Evolutionary conservation across 2,888 invertebrate genomes (phyloP).

Genomic region (Hemicrepidius hirtus): DNA sequence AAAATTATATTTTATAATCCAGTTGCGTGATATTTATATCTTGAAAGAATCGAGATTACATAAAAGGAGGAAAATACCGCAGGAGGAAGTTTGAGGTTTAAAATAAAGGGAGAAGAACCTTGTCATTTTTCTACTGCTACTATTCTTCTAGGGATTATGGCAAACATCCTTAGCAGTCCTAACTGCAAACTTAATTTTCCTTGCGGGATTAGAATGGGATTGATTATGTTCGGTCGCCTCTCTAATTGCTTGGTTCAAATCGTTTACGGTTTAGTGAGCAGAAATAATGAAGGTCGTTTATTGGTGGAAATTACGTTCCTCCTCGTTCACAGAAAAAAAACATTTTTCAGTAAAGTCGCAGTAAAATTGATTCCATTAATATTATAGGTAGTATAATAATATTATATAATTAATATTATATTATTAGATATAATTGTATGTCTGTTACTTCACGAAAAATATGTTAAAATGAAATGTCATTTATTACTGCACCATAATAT

Average conservation of each 20-base stretch:
- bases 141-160: not conserved
- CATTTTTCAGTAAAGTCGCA: not conserved
- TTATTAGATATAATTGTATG: too few species aligned
- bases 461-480: too few species aligned
- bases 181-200: constrained; percentile 25
- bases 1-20: not conserved
- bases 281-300: constrained; percentile 18
- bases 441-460: too few species aligned
- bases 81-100: not conserved
- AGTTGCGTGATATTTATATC: too few species aligned
- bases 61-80: too few species aligned
- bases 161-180: not conserved
- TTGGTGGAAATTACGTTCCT: constrained; percentile 14
- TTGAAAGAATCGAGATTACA: too few species aligned
- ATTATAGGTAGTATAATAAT: too few species aligned
- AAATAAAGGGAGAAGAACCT: too few species aligned
- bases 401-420: too few species aligned
- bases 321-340: not conserved
- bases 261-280: constrained; percentile 10
- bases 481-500: too few species aligned
- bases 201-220: constrained; percentile 25
- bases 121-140: too few species aligned
- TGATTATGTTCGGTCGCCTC: constrained; percentile 30
- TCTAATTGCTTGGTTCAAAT: constrained; percentile 27
- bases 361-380: too few species aligned